Conservation (phyloP, 2,888 invertebrate genomes). For the Philonicus albiceps region DNA sequence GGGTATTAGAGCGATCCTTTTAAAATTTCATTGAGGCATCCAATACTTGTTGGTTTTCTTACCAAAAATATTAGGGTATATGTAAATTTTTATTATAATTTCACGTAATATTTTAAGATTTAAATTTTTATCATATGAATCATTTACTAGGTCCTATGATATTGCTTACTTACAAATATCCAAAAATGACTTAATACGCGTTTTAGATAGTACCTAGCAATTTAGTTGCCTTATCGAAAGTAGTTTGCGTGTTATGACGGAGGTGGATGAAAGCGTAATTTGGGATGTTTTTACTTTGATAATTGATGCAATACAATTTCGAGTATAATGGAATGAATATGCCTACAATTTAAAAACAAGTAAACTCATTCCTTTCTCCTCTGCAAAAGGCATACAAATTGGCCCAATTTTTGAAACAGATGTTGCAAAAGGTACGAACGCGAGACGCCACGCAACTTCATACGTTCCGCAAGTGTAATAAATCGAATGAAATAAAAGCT, state of each 20-base stretch:
- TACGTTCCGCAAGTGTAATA: neutral
- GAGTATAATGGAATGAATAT: neutral
- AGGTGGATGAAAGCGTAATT: neutral
- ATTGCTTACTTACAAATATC: too few relatives aligned
- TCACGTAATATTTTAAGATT: too few relatives aligned
- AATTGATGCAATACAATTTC: neutral
- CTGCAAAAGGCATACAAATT: neutral
- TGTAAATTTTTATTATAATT: too few relatives aligned
- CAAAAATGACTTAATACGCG: neutral
- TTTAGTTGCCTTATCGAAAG: neutral
- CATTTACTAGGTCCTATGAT: too few relatives aligned
- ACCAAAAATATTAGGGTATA: too few relatives aligned
- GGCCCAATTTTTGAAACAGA: neutral
- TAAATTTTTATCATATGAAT: too few relatives aligned
- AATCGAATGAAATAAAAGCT: neutral
- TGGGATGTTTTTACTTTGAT: neutral
- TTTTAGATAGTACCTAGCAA: neutral
- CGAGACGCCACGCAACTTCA: neutral
- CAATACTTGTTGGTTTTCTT: too few relatives aligned
- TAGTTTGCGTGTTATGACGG: neutral
- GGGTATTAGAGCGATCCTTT: too few relatives aligned
- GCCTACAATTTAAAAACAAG: neutral
- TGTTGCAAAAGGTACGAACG: neutral
- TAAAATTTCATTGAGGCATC: too few relatives aligned
- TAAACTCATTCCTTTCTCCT: neutral